Evolutionary conservation across 2,888 invertebrate species (phyloP).

Genomic region (Drosophila stalkeri): DNA sequence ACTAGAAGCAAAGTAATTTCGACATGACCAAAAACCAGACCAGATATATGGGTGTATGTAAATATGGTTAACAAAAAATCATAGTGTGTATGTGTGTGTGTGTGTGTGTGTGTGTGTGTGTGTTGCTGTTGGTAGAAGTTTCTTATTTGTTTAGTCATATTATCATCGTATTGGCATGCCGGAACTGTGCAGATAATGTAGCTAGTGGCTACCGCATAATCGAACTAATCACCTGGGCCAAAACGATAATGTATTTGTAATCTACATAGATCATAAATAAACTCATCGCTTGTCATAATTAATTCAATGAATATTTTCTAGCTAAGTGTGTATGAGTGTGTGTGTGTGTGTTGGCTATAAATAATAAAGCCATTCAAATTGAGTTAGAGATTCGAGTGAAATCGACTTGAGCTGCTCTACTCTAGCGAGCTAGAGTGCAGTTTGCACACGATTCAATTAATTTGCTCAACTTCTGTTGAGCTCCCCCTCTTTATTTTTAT

Average conservation of each 20-base stretch:
- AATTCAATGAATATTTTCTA: constrained; percentile 69
- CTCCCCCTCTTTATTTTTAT: background rate
- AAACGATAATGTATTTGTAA: constrained; percentile 55
- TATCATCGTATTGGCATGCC: constrained; percentile 23
- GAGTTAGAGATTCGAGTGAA: background rate
- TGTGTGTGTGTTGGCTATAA: constrained; percentile 22
- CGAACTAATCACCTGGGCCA: constrained; percentile 35
- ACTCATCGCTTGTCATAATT: constrained; percentile 78
- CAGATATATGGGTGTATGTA: background rate
- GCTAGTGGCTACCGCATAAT: constrained; percentile 51
- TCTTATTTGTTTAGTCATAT: constrained; percentile 10
- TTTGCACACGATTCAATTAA: constrained; percentile 11
- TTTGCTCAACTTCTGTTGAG: constrained; percentile 24
- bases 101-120: background rate
- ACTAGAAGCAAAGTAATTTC: background rate
- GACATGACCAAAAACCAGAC: background rate
- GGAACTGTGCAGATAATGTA: constrained; percentile 47
- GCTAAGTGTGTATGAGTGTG: constrained; percentile 10
- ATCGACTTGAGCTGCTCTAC: background rate
- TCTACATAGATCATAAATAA: constrained; percentile 70
- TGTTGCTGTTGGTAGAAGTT: background rate
- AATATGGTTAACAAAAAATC: background rate
- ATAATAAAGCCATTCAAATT: constrained; percentile 32
- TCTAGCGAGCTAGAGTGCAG: background rate
- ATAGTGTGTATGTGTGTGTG: background rate